Evolutionary conservation across 2,888 invertebrate species (phyloP).

Genomic region (Cryptocephalus primarius): DNA sequence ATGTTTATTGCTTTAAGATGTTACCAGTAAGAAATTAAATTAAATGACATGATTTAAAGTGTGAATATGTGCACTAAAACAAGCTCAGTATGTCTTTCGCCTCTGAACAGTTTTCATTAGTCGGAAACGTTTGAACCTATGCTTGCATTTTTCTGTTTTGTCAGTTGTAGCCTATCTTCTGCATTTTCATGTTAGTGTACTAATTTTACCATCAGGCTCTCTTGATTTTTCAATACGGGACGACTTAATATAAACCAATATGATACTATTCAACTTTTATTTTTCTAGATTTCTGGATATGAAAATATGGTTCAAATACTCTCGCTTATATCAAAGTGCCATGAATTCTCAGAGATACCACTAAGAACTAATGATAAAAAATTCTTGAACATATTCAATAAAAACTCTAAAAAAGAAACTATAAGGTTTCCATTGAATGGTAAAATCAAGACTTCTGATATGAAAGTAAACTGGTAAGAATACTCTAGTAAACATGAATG

Average conservation of each 20-base stretch:
- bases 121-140: too few species aligned
- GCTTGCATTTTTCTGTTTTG: neutral
- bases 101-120: too few species aligned
- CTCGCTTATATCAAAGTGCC: slow-evolving; percentile 46
- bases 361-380: slow-evolving; percentile 59
- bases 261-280: neutral
- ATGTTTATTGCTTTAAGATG: too few species aligned
- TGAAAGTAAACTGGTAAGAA: slow-evolving; percentile 66
- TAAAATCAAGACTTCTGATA: slow-evolving; percentile 55
- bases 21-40: too few species aligned
- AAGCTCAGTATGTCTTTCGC: too few species aligned
- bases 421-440: slow-evolving; percentile 62
- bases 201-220: neutral
- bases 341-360: slow-evolving; percentile 58
- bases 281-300: slow-evolving; percentile 44
- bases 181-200: neutral
- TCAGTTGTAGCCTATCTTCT: neutral
- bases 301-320: slow-evolving; percentile 48
- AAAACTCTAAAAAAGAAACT: slow-evolving; percentile 43
- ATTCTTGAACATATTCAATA: slow-evolving; percentile 57
- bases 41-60: too few species aligned
- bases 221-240: neutral
- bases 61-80: too few species aligned
- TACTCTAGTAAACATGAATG: neutral
- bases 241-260: neutral